Evolutionary conservation across 2,113 vertebrate genomes (phyloP).

Genomic region (Chiloscyllium plagiosum): DNA sequence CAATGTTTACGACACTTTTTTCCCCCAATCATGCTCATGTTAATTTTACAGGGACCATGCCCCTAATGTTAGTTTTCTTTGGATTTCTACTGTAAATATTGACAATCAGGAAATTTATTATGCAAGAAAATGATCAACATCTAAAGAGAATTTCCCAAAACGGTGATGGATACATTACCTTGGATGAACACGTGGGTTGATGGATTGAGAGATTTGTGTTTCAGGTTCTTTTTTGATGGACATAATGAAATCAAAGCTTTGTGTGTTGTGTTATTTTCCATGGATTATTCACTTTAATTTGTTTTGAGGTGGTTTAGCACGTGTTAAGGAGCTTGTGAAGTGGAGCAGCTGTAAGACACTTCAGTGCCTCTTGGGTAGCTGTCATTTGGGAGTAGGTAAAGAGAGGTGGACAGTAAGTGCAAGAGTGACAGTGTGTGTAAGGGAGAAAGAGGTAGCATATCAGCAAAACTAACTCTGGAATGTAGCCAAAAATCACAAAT

Average conservation of each 20-base stretch:
- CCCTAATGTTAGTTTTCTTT: neutral
- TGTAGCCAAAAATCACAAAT: neutral
- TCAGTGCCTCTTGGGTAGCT: neutral
- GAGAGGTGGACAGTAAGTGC: no score
- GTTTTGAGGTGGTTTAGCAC: neutral
- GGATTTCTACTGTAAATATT: neutral
- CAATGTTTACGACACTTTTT: neutral
- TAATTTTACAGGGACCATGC: no score
- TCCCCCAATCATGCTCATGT: neutral
- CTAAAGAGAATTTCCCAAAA: neutral
- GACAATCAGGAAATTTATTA: neutral
- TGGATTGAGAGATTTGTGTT: neutral
- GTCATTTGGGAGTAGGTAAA: neutral
- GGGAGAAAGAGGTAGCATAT: neutral
- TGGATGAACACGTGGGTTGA: neutral
- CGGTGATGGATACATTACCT: neutral
- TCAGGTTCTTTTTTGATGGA: neutral
- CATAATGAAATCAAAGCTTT: neutral
- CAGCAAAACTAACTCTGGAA: neutral
- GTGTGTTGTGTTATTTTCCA: neutral
- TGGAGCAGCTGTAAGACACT: neutral
- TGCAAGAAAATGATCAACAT: neutral
- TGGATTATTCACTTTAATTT: neutral
- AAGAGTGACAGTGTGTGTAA: neutral
- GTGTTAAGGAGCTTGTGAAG: neutral